phyloP scores from a whole-genome alignment of 2,797 vertebrate genomes.

The Helarctos malayanus region DNA sequence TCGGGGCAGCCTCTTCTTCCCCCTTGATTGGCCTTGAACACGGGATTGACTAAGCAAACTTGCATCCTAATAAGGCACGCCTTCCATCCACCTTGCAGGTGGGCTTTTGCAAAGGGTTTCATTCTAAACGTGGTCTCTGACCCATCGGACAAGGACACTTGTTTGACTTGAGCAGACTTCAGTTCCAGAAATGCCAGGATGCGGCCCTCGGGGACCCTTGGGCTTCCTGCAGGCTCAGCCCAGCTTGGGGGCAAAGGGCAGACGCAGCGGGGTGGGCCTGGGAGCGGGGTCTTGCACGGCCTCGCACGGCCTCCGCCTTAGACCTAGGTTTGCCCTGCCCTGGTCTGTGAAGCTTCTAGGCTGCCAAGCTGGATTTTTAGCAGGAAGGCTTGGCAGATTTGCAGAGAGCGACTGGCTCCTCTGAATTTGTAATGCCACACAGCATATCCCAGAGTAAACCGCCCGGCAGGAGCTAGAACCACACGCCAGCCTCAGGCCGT shows the following conservation, averaged over 20 bases:
- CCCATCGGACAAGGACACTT: rapidly evolving
- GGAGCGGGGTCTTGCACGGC: rapidly evolving
- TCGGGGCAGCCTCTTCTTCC: background rate
- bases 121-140: background rate
- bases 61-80: background rate
- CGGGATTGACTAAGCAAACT: background rate
- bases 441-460: background rate
- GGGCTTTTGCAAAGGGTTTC: background rate
- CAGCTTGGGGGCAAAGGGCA: background rate
- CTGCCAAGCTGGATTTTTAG: background rate
- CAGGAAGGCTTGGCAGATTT: background rate
- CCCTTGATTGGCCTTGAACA: background rate
- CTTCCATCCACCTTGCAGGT: background rate
- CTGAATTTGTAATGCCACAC: background rate
- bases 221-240: too few relatives aligned
- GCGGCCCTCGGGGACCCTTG: rapidly evolving
- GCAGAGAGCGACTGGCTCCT: rapidly evolving
- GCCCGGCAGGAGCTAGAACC: rapidly evolving
- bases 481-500: too few relatives aligned
- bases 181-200: rapidly evolving
- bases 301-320: background rate
- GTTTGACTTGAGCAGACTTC: background rate
- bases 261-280: background rate
- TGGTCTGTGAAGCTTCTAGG: background rate
- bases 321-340: background rate